Percentiles rank a stretch among this genome's conserved stretches.
phyloP scores from a whole-genome alignment of 2,113 vertebrate genomes.

The Butorides virescens region DNA sequence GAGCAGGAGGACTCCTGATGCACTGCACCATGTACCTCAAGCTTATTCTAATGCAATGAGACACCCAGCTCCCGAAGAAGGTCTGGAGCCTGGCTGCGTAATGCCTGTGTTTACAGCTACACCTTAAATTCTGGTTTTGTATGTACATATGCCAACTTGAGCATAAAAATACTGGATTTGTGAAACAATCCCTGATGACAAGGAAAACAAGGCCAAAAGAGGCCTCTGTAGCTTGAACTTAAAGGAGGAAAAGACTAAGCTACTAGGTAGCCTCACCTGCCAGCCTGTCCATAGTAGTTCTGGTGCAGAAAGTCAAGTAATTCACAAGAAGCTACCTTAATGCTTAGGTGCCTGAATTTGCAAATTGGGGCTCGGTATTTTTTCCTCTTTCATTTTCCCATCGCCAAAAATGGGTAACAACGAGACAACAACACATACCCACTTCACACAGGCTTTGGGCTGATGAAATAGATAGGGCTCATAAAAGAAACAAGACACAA shows the following conservation, averaged over 20 bases:
- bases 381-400: background rate
- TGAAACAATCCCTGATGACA: background rate
- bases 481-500: background rate
- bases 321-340: background rate
- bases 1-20: background rate
- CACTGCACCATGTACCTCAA: background rate
- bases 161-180: background rate
- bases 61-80: background rate
- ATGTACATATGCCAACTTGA: background rate
- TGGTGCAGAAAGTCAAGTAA: background rate
- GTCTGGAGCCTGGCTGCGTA: background rate
- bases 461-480: slow-evolving; percentile 17
- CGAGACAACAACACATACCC: background rate
- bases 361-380: background rate
- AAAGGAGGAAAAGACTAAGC: background rate
- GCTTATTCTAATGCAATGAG: background rate
- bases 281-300: background rate
- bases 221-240: background rate
- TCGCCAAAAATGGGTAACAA: background rate
- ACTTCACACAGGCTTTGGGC: background rate
- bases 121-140: background rate
- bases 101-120: background rate
- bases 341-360: background rate
- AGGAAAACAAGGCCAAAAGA: background rate
- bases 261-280: background rate